These are phyloP conservation scores for human (Homo sapiens) DNA, from an alignment of 2,113 vertebrate genomes.

Conservation along the genomic window DNA sequence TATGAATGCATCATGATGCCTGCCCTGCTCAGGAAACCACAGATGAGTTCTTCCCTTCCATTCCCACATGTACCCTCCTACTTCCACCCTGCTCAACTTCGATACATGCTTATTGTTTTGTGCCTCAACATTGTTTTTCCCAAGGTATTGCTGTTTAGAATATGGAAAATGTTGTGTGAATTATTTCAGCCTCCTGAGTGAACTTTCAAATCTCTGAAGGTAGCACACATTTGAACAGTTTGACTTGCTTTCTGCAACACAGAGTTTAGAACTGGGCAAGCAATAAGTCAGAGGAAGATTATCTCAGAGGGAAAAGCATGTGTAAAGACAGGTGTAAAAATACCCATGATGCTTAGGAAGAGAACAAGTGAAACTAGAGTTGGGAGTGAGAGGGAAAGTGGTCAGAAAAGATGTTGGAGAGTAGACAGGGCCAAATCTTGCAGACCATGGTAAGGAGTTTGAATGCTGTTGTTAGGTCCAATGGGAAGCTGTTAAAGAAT, in stretches of 20 bases:
- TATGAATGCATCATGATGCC: not conserved
- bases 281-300: not conserved
- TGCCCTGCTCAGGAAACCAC: not conserved
- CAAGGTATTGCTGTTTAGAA: not conserved
- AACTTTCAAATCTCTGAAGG: slow-evolving; percentile 12
- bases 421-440: not conserved
- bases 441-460: not conserved
- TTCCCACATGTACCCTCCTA: not conserved
- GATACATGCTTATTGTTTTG: not conserved
- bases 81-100: not conserved
- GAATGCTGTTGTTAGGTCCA: not conserved
- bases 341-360: not conserved
- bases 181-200: not conserved
- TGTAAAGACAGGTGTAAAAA: not conserved
- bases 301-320: not conserved
- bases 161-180: not conserved
- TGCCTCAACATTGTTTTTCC: not conserved
- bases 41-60: not conserved
- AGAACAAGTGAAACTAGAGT: not conserved
- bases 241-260: not conserved
- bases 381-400: not conserved
- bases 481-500: not conserved
- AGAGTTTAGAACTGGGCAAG: not conserved
- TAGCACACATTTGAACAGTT: slow-evolving; percentile 32
- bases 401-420: not conserved